Conservation (phyloP, 2,113 vertebrate species). For the Dasypus novemcinctus region DNA sequence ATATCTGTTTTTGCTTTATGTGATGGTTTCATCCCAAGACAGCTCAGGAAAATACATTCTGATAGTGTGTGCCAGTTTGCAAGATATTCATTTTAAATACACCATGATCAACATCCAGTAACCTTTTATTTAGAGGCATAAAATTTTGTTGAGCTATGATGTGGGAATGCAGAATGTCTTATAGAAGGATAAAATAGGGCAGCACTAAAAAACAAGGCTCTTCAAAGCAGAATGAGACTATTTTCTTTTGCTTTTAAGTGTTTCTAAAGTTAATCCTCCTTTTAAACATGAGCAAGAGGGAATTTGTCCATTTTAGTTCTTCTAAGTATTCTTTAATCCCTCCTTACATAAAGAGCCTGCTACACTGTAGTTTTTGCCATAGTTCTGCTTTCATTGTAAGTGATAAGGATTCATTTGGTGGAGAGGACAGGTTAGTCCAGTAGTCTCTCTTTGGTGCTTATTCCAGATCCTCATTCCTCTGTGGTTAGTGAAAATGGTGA, state of each 20-base stretch:
- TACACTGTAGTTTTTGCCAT: not conserved
- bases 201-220: not conserved
- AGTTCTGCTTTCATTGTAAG: not conserved
- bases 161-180: too few relatives aligned
- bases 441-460: not conserved
- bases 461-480: fast-evolving
- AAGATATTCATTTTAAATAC: not conserved
- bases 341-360: not conserved
- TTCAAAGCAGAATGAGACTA: not conserved
- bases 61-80: not conserved
- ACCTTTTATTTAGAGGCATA: not conserved
- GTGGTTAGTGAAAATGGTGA: not conserved
- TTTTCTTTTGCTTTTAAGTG: not conserved
- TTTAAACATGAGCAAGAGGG: not conserved
- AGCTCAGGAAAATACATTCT: not conserved
- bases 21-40: not conserved
- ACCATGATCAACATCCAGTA: not conserved
- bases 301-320: not conserved
- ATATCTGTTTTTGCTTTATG: not conserved
- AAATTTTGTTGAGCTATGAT: not conserved
- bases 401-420: not conserved
- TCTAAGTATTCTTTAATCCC: not conserved
- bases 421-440: not conserved
- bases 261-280: constrained; percentile 38
- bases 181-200: not conserved